Evolutionary conservation across 2,888 invertebrate genomes (phyloP).

Genomic region (Bhutanitis thaidina): DNA sequence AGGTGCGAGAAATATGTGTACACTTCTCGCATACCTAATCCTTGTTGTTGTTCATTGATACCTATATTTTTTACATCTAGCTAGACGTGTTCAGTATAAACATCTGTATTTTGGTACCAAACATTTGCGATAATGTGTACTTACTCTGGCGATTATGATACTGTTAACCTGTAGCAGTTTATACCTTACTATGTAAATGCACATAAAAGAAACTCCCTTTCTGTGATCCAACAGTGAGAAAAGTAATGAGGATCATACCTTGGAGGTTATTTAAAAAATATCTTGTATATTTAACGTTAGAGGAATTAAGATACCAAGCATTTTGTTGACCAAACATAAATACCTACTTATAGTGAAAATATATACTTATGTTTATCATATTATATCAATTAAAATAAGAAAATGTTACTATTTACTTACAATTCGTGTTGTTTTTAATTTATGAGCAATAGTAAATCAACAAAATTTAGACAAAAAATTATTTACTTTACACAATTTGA

Average conservation of each 20-base stretch:
- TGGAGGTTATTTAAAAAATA: constrained; percentile 18
- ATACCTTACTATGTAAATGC: constrained; percentile 16
- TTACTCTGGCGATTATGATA: constrained; percentile 38
- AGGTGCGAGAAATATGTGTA: constrained; percentile 75
- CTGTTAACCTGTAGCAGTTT: constrained; percentile 21
- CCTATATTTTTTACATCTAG: constrained; percentile 78
- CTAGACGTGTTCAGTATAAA: constrained; percentile 74
- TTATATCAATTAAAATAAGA: no score
- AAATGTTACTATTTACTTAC: no score
- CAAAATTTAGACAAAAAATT: no score
- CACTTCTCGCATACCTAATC: constrained; percentile 74
- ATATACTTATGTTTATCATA: no score
- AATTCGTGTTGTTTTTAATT: no score
- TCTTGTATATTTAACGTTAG: neutral
- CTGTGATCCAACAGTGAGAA: constrained; percentile 34
- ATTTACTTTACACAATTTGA: no score
- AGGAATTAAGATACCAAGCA: neutral
- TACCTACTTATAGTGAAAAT: no score
- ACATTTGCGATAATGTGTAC: constrained; percentile 41
- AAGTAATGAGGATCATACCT: constrained; percentile 11
- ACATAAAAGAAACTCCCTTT: constrained; percentile 27
- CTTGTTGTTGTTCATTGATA: constrained; percentile 79
- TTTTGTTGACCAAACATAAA: neutral
- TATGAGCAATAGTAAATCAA: no score
- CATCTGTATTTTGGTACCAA: constrained; percentile 76